These are phyloP conservation scores for Paguma larvata DNA, from an alignment of 2,797 vertebrate species.

Conservation along the genomic window DNA sequence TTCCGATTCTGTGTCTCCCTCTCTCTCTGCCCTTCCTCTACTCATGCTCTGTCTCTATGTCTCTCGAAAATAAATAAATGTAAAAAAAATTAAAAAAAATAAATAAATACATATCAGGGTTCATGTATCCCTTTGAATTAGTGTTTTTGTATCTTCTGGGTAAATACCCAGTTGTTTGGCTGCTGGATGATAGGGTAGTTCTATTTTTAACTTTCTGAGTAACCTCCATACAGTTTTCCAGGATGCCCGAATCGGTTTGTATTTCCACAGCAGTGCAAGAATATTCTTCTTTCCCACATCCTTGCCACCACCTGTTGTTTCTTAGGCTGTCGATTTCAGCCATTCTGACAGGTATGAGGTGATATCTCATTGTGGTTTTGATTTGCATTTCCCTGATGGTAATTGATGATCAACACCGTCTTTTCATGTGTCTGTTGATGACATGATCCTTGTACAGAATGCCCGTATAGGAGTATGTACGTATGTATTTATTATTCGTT, in stretches of 20 bases:
- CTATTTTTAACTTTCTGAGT: neutral
- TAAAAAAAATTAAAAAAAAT: too few species aligned
- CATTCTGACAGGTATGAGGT: neutral
- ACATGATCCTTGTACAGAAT: neutral
- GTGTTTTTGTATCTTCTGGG: neutral
- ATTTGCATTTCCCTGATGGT: neutral
- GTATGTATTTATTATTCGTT: too few species aligned
- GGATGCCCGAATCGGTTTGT: neutral
- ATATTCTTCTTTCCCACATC: neutral
- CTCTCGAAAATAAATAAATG: too few species aligned
- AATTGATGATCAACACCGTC: neutral
- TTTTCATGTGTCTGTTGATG: neutral
- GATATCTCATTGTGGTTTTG: neutral
- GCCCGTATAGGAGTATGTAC: neutral
- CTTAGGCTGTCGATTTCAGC: neutral
- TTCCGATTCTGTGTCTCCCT: too few species aligned
- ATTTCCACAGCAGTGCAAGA: neutral
- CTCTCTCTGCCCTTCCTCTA: too few species aligned
- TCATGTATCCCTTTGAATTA: neutral
- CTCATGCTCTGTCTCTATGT: too few species aligned
- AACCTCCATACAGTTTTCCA: neutral
- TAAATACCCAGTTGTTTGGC: neutral
- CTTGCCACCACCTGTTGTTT: neutral
- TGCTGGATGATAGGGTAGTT: neutral
- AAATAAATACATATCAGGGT: neutral